phyloP scores from a whole-genome alignment of 1,140 invertebrate genomes.

The Ephestia elutella region DNA sequence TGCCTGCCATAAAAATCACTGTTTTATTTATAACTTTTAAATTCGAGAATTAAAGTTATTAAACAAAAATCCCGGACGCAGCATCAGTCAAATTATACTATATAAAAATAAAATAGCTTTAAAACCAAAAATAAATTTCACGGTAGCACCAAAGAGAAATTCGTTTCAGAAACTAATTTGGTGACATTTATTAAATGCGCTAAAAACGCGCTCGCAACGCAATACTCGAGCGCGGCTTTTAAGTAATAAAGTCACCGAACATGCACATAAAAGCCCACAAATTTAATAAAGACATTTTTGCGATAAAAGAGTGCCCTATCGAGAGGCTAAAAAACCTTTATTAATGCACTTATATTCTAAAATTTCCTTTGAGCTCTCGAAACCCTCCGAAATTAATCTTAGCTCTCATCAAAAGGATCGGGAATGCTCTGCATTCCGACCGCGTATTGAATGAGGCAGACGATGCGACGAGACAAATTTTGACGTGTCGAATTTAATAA shows the following conservation, averaged over 20 bases:
- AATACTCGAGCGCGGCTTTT: slow-evolving; percentile 35
- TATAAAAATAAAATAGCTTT: too few relatives aligned
- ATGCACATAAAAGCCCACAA: slow-evolving; percentile 56
- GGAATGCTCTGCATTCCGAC: slow-evolving; percentile 56
- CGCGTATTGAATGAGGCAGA: slow-evolving; percentile 43
- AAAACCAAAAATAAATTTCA: slow-evolving; percentile 5
- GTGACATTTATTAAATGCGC: slow-evolving; percentile 1
- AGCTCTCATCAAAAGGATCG: slow-evolving; percentile 63
- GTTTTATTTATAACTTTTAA: too few relatives aligned
- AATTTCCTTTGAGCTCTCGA: slow-evolving; percentile 63
- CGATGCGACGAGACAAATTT: slow-evolving; percentile 44
- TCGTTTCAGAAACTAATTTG: slow-evolving; percentile 3
- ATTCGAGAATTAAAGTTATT: too few relatives aligned
- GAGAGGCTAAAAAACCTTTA: slow-evolving; percentile 56
- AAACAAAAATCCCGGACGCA: too few relatives aligned
- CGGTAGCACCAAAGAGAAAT: not conserved
- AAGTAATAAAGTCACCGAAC: slow-evolving; percentile 51
- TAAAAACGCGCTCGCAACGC: slow-evolving; percentile 11
- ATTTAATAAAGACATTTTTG: slow-evolving; percentile 67
- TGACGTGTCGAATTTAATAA: slow-evolving; percentile 52
- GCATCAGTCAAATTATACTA: too few relatives aligned
- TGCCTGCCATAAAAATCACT: too few relatives aligned
- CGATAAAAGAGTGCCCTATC: slow-evolving; percentile 52
- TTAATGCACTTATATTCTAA: slow-evolving; percentile 71
- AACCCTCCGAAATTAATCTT: slow-evolving; percentile 67